Conservation (phyloP, 2,888 invertebrate genomes). For the Lucinisca nassula region DNA sequence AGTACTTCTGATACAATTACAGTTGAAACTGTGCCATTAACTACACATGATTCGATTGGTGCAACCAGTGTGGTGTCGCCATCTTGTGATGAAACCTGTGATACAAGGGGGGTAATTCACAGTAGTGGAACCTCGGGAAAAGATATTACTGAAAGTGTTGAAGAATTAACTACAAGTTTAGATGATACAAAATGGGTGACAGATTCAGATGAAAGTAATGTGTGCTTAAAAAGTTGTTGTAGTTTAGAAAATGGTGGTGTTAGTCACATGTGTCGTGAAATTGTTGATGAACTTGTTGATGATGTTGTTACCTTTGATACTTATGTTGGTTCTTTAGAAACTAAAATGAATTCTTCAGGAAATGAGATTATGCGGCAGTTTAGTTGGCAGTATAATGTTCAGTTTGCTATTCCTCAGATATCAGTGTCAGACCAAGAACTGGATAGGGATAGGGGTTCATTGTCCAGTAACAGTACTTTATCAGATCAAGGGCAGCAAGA, state of each 20-base stretch:
- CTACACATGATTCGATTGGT: conserved; percentile 36
- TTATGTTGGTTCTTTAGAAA: conserved; percentile 9
- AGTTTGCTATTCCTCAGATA: conserved; percentile 73
- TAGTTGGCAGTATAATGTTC: conserved; percentile 77
- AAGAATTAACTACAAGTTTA: background rate
- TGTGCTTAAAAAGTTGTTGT: conserved; percentile 43
- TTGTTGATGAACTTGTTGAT: conserved; percentile 62
- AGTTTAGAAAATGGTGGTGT: conserved; percentile 34
- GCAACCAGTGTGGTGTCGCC: background rate
- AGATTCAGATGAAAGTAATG: background rate
- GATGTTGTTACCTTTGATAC: conserved; percentile 43
- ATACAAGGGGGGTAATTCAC: background rate
- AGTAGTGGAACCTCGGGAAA: background rate
- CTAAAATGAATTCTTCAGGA: background rate
- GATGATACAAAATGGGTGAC: background rate
- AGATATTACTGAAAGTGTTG: conserved; percentile 10
- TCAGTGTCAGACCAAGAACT: conserved; percentile 57
- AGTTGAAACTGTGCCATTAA: conserved; percentile 43
- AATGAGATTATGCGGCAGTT: conserved; percentile 55
- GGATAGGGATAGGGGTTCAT: conserved; percentile 47
- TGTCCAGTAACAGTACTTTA: conserved; percentile 67
- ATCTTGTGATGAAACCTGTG: conserved; percentile 8
- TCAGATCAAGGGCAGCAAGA: conserved; percentile 47
- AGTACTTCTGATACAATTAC: conserved; percentile 81
- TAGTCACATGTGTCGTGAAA: conserved; percentile 55